Evolutionary conservation across 2,797 vertebrate species (phyloP).

Genomic region (Nannoperca obscura): DNA sequence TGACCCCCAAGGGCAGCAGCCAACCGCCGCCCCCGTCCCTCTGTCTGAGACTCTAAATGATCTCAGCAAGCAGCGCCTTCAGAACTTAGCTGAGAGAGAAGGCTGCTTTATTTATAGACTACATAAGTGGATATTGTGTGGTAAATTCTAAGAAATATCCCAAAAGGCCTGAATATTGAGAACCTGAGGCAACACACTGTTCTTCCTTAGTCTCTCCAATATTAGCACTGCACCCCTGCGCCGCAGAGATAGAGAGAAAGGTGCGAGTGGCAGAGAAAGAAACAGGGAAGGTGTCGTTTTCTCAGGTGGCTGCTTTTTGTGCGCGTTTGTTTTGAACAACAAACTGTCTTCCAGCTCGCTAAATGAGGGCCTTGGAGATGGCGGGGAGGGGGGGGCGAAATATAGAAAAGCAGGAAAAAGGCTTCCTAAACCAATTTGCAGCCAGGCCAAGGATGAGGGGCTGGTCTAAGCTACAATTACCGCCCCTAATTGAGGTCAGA

Average conservation of each 20-base stretch:
- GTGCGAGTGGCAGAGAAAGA: slow-evolving; percentile 25
- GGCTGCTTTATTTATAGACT: slow-evolving; percentile 74
- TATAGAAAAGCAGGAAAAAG: slow-evolving; percentile 39
- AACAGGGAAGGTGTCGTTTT: slow-evolving; percentile 4
- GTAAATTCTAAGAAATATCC: slow-evolving; percentile 69
- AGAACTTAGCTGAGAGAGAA: slow-evolving; percentile 61
- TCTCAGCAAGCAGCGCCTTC: slow-evolving; percentile 71
- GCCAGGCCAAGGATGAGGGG: slow-evolving; percentile 56
- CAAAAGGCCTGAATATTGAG: slow-evolving; percentile 66
- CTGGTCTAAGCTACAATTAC: slow-evolving; percentile 82
- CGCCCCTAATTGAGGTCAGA: slow-evolving; percentile 87
- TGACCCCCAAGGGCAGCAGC: slow-evolving; percentile 76
- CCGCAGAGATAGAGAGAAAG: slow-evolving; percentile 39
- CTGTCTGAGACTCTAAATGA: slow-evolving; percentile 76
- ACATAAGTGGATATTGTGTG: slow-evolving; percentile 71
- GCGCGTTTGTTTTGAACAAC: slow-evolving; percentile 42
- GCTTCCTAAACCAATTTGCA: slow-evolving; percentile 84
- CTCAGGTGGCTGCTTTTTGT: slow-evolving; percentile 40
- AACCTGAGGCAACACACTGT: slow-evolving; percentile 37
- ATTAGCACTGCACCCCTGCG: slow-evolving; percentile 44
- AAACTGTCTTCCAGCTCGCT: slow-evolving; percentile 34
- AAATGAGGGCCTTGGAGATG: slow-evolving; percentile 41
- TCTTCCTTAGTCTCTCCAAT: slow-evolving; percentile 31
- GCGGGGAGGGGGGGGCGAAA: neutral
- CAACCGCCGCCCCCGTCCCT: slow-evolving; percentile 68